Evolutionary conservation across 2,797 vertebrate genomes (phyloP).

Genomic region (Streptopelia turtur): DNA sequence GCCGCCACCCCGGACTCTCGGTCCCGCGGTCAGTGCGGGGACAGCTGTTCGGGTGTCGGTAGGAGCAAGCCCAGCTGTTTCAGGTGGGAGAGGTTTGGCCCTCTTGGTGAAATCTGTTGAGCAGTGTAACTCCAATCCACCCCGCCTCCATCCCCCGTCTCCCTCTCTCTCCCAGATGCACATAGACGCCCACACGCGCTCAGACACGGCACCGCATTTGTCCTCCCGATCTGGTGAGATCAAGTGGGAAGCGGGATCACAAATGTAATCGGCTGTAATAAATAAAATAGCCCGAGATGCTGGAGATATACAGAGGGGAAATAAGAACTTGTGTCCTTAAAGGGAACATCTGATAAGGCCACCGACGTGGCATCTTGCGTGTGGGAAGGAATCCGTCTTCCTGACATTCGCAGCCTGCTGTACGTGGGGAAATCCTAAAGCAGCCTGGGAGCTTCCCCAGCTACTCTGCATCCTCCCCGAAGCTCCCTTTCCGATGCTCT

Average conservation of each 20-base stretch:
- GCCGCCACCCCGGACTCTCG: not conserved
- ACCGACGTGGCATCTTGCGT: conserved; percentile 25
- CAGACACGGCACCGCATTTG: conserved; percentile 42
- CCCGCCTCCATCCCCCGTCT: too few relatives aligned
- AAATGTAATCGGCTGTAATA: conserved; percentile 71
- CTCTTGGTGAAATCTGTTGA: not conserved
- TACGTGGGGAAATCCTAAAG: conserved; percentile 56
- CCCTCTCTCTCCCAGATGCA: not conserved
- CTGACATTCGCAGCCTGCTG: conserved; percentile 23
- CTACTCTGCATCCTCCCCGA: not conserved
- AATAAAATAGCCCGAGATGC: conserved; percentile 60
- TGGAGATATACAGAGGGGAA: conserved; percentile 16
- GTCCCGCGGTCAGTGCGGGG: not conserved
- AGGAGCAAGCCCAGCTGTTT: not conserved
- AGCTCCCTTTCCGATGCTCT: not conserved
- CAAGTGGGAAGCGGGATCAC: conserved; percentile 61
- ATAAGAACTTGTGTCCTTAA: conserved; percentile 51
- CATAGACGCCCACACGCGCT: conserved; percentile 2
- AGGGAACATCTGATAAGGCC: conserved; percentile 54
- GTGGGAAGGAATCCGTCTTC: conserved; percentile 51
- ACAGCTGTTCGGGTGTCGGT: not conserved
- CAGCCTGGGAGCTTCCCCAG: conserved; percentile 15
- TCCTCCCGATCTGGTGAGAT: conserved; percentile 66
- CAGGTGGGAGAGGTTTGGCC: not conserved
- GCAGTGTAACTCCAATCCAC: not conserved